phyloP scores from a whole-genome alignment of 30 jellyfish, hydroid and myxozoan genomes.

The Catostylus mosaicus region DNA sequence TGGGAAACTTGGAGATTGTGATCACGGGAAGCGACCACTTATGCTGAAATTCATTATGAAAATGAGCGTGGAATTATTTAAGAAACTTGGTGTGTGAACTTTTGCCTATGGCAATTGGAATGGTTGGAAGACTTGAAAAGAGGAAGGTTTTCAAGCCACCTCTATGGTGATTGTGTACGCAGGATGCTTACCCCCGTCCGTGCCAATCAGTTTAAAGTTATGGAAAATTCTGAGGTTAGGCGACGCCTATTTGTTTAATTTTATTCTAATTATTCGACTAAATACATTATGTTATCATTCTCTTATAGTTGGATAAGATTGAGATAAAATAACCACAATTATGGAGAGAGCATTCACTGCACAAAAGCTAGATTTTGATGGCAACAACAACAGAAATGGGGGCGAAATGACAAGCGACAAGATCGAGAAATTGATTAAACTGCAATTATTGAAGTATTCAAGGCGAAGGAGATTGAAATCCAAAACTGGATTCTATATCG shows the following conservation, averaged over 20 bases:
- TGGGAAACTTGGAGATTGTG: too few species aligned
- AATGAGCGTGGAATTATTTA: too few species aligned
- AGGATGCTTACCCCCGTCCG: too few species aligned
- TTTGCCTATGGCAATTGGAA: too few species aligned
- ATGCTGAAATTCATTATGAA: too few species aligned
- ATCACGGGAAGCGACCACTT: too few species aligned
- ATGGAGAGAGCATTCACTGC: slow-evolving; percentile 63
- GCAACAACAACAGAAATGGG: slow-evolving; percentile 29
- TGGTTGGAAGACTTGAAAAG: too few species aligned
- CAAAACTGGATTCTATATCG: slow-evolving; percentile 84
- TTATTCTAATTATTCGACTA: background rate
- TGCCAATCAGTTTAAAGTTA: too few species aligned
- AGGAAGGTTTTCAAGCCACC: too few species aligned
- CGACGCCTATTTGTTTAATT: slow-evolving; percentile 3
- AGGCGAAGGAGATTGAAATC: slow-evolving; percentile 90
- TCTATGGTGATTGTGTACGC: too few species aligned
- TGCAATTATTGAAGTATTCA: slow-evolving; percentile 86
- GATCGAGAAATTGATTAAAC: slow-evolving; percentile 84
- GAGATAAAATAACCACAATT: background rate
- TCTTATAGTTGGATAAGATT: background rate
- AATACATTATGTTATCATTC: background rate
- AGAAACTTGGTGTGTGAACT: too few species aligned
- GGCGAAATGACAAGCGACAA: slow-evolving; percentile 64
- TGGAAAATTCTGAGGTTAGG: slow-evolving; percentile 25
- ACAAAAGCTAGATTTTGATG: slow-evolving; percentile 12